Percentiles rank a stretch among this genome's conserved stretches.
phyloP scores from a whole-genome alignment of 1,140 invertebrate genomes.

The Drosophila navojoa region DNA sequence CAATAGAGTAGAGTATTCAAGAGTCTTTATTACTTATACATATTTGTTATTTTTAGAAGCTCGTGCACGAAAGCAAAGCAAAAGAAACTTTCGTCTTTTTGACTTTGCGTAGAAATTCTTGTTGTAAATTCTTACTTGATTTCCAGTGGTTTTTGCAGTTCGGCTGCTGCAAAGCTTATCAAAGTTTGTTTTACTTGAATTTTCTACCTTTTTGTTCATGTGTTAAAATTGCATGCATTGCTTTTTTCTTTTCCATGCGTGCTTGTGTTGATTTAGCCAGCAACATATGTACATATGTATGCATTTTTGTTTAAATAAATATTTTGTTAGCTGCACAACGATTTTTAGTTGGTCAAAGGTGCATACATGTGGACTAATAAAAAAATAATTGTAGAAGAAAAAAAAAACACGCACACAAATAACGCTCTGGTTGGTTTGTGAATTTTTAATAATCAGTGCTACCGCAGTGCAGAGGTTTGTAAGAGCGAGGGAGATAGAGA shows the following conservation, averaged over 20 bases:
- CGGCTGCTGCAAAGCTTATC: constrained; percentile 46
- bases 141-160: constrained; percentile 34
- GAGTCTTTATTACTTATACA: not conserved
- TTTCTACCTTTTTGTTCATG: constrained; percentile 19
- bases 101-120: constrained; percentile 55
- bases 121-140: constrained; percentile 53
- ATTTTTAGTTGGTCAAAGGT: constrained; percentile 37
- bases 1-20: not conserved
- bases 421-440: constrained; percentile 21
- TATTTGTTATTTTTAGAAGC: constrained; percentile 26
- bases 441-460: constrained; percentile 56
- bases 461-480: constrained; percentile 32
- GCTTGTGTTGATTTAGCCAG: constrained; percentile 55
- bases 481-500: not conserved
- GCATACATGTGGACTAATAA: not conserved
- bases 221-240: constrained; percentile 40
- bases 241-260: constrained; percentile 8
- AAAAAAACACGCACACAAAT: not conserved
- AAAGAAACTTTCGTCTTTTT: constrained; percentile 24
- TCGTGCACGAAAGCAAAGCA: constrained; percentile 37
- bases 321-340: constrained; percentile 56
- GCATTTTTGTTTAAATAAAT: constrained; percentile 82
- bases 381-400: constrained; percentile 2
- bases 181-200: constrained; percentile 37
- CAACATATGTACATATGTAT: too few relatives aligned